Evolutionary conservation across 1,140 invertebrate genomes (phyloP), one percentile per base, ranked within the genome.

Genomic region (Dicyema japonicum): DNA sequence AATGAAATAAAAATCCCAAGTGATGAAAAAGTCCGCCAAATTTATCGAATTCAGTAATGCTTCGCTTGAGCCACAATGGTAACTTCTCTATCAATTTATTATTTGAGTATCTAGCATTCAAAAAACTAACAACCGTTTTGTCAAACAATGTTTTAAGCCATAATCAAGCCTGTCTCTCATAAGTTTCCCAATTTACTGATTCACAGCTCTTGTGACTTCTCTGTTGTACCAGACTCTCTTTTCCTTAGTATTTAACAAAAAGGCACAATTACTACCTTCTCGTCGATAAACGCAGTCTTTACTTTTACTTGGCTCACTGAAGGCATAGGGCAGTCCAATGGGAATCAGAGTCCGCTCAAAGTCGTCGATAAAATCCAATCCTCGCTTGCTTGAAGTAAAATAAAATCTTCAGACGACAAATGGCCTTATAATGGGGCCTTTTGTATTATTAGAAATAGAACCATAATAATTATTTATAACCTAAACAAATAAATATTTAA

Each of bases 281-380:
- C 42, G 35, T 47, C 43, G 29, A 94, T 58, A 54, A 82, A 94
- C 38, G 65, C 60, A 49, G 70, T 69, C 44, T 97, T 97, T 9
- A 90, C 54, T 29, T 72, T 54, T 29, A 97, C 65, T 49, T 69
- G 61, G 4, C 43, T 67, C 69, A 1, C 69, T 49, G 1, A 80
- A 76, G 8, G 85, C 74, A 59, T 68, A 94, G 0, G 88, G 88
- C 31, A 97, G 51, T 3, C 88, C 85, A 18, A 72, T 76, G 22
- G 97, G 71, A 18, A 94, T 64, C 4, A 94, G 82, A 39, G 71
- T 76, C 43, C 88, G 60, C 2, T 76, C 82, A 57, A 85, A 80
- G 33, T 63, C 63, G 56, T 94, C 72, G 19, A 72, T 66, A 60
- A 97, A 92, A 58, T 97, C 85, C 28, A 97, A 54, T 16, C 85